Percentiles rank a stretch among this genome's conserved stretches.
These are phyloP conservation scores for Catamblyrhynchus diadema DNA, from an alignment of 2,797 vertebrate genomes.

Conservation along the genomic window DNA sequence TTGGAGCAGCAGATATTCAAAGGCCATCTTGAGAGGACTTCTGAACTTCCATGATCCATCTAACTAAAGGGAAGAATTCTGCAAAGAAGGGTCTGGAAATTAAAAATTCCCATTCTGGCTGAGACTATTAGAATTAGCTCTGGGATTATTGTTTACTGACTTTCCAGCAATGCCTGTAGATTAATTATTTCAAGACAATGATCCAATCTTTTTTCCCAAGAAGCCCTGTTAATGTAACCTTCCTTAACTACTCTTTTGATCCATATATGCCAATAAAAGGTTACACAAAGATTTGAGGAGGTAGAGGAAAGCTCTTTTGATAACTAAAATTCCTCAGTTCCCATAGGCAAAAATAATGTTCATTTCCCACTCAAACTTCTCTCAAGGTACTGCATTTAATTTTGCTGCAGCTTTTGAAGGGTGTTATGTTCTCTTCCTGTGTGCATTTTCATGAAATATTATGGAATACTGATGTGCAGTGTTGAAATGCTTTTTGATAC, in stretches of 20 bases:
- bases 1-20: not conserved
- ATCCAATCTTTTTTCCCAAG: not conserved
- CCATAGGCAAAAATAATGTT: not conserved
- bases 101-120: not conserved
- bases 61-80: not conserved
- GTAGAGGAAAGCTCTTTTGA: not conserved
- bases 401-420: not conserved
- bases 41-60: not conserved
- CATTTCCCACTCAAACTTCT: not conserved
- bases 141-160: not conserved
- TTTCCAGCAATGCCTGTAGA: not conserved
- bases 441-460: not conserved
- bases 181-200: not conserved
- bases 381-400: not conserved
- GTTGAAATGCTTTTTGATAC: not conserved
- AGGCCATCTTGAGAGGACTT: not conserved
- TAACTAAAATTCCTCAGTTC: not conserved
- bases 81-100: not conserved
- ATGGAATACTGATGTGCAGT: rapidly evolving
- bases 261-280: not conserved
- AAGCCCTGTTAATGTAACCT: not conserved
- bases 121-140: not conserved
- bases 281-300: not conserved
- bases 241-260: not conserved
- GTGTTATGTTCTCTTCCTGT: not conserved